phyloP scores from a whole-genome alignment of 92 coral and sea anemone genomes.

The Zoanthus sociatus region DNA sequence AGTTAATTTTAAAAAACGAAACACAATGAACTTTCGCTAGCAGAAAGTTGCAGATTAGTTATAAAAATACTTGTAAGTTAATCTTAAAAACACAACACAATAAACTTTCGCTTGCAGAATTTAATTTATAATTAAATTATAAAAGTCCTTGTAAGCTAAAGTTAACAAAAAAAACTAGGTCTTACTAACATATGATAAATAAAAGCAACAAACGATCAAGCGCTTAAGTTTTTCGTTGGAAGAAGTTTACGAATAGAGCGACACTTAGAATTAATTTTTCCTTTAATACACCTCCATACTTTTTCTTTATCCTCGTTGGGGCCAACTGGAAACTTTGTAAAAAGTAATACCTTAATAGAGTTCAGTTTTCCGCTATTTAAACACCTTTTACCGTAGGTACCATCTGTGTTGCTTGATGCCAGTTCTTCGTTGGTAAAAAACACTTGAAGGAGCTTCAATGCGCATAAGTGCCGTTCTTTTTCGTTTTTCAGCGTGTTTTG shows the following conservation, averaged over 20 bases:
- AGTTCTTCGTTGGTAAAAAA: constrained; percentile 36
- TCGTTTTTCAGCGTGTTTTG: constrained; percentile 40
- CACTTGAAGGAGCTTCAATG: constrained; percentile 18
- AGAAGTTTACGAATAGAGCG: not conserved
- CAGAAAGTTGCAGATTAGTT: too few species aligned
- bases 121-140: not conserved
- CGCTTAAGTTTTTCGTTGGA: not conserved
- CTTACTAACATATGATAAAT: not conserved
- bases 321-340: constrained; percentile 6
- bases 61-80: not conserved
- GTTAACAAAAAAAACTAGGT: not conserved
- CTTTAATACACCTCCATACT: not conserved
- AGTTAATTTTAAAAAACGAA: too few species aligned
- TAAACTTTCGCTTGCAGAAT: constrained; percentile 3
- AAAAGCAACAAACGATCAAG: not conserved
- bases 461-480: constrained; percentile 47
- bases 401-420: constrained; percentile 43
- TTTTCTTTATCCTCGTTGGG: not conserved
- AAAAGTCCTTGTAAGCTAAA: not conserved
- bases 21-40: too few species aligned
- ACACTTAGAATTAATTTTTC: constrained; percentile 1
- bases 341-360: constrained; percentile 25
- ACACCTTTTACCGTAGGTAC: constrained; percentile 32
- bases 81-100: not conserved
- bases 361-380: constrained; percentile 38